phyloP scores from a whole-genome alignment of 2,888 invertebrate genomes.

The Glyphotaelius pellucidus region DNA sequence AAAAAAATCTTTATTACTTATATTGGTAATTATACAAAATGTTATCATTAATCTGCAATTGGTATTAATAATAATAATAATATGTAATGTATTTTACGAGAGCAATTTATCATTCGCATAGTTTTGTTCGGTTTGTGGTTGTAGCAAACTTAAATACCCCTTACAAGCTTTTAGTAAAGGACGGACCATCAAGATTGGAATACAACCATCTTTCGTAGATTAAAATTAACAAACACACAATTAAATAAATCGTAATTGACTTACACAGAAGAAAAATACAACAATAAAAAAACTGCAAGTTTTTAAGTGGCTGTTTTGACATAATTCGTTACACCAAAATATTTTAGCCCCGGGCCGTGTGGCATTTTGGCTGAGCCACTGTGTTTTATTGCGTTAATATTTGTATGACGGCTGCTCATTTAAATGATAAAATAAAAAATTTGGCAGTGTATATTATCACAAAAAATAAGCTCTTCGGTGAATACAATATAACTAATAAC shows the following conservation, averaged over 20 bases:
- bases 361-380: too few species aligned
- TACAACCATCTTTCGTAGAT: not conserved
- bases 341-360: too few species aligned
- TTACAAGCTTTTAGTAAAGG: not conserved
- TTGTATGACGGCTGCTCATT: too few species aligned
- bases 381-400: too few species aligned
- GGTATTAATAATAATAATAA: not conserved
- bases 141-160: conserved; percentile 18
- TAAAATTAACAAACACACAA: not conserved
- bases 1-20: conserved; percentile 50
- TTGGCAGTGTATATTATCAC: too few species aligned
- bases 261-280: not conserved
- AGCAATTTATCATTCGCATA: not conserved
- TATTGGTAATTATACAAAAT: conserved; percentile 45
- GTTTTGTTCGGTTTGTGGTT: conserved; percentile 32
- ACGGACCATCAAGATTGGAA: conserved; percentile 41
- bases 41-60: conserved; percentile 36
- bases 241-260: not conserved
- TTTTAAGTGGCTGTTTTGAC: too few species aligned
- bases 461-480: too few species aligned
- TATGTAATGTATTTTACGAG: not conserved
- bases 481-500: too few species aligned
- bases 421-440: too few species aligned
- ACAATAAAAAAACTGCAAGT: not conserved
- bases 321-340: too few species aligned